A percentile compares a stretch with the other conserved stretches of the same genome.
These are phyloP conservation scores for Myiopsitta monachus DNA, from an alignment of 2,113 vertebrate species.

Conservation along the genomic window DNA sequence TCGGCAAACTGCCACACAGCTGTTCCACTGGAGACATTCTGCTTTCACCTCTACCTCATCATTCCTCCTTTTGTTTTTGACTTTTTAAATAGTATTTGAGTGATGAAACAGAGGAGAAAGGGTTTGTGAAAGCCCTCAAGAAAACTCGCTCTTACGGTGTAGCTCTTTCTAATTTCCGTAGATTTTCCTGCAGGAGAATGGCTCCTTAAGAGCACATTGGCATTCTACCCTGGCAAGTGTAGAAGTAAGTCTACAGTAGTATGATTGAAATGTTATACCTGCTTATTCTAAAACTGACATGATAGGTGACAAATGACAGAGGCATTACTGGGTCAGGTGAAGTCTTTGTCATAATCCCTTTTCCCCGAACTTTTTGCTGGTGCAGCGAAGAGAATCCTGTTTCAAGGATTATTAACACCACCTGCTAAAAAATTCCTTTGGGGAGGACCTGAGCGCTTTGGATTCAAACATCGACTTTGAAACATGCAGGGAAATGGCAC, in stretches of 20 bases:
- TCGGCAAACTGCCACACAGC: conserved; percentile 74
- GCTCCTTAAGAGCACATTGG: conserved; percentile 65
- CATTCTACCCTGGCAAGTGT: conserved; percentile 65
- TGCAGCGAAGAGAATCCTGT: conserved; percentile 65
- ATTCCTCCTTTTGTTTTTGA: not conserved
- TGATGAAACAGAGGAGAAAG: conserved; percentile 19
- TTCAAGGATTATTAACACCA: conserved; percentile 67
- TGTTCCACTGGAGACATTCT: conserved; percentile 74
- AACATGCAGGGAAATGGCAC: not conserved
- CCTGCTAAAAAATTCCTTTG: conserved; percentile 48
- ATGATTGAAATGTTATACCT: conserved; percentile 69
- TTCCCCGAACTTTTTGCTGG: conserved; percentile 58
- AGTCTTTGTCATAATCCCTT: conserved; percentile 68
- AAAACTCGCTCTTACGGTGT: conserved; percentile 70
- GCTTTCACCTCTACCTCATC: conserved; percentile 72
- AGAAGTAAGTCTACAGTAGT: conserved; percentile 62
- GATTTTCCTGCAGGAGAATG: conserved; percentile 72
- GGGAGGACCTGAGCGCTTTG: conserved; percentile 2
- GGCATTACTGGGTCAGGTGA: conserved; percentile 68
- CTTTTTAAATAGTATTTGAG: not conserved
- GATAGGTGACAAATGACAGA: conserved; percentile 74
- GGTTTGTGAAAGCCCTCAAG: conserved; percentile 60
- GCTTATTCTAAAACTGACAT: conserved; percentile 66
- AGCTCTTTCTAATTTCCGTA: conserved; percentile 62
- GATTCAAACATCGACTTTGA: not conserved